A percentile compares a stretch with the other conserved stretches of the same genome.
phyloP scores from a whole-genome alignment of 2,888 invertebrate species.

The Boloria selene region DNA sequence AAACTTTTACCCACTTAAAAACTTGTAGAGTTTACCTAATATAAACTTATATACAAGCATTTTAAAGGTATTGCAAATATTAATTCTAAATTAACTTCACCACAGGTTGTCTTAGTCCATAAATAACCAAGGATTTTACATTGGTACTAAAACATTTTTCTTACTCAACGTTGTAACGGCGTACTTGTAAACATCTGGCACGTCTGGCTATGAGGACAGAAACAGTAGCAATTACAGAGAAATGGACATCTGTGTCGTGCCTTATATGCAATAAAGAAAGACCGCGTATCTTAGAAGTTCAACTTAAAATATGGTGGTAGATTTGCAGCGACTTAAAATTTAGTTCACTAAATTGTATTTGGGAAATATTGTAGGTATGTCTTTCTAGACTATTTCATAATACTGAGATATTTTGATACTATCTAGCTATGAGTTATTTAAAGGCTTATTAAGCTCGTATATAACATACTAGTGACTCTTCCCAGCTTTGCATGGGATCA shows the following conservation, averaged over 20 bases:
- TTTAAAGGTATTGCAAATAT: background rate
- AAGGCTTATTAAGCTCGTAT: too few species aligned
- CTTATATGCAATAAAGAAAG: conserved; percentile 73
- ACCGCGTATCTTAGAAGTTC: conserved; percentile 42
- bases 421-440: too few species aligned
- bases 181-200: conserved; percentile 73
- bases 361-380: too few species aligned
- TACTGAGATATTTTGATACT: too few species aligned
- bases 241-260: conserved; percentile 62
- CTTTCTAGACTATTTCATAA: too few species aligned
- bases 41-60: background rate
- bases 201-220: conserved; percentile 61
- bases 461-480: too few species aligned
- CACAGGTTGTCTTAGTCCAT: conserved; percentile 6
- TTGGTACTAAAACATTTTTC: conserved; percentile 37
- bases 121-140: conserved; percentile 37
- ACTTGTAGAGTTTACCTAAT: background rate
- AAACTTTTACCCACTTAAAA: conserved; percentile 28
- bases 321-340: conserved; percentile 7
- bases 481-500: too few species aligned
- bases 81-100: background rate
- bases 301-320: conserved; percentile 12
- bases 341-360: conserved; percentile 8
- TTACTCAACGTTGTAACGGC: conserved; percentile 42
- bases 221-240: conserved; percentile 70